Evolutionary conservation across 2,113 vertebrate species (phyloP).

Genomic region (Crotalus helleri): DNA sequence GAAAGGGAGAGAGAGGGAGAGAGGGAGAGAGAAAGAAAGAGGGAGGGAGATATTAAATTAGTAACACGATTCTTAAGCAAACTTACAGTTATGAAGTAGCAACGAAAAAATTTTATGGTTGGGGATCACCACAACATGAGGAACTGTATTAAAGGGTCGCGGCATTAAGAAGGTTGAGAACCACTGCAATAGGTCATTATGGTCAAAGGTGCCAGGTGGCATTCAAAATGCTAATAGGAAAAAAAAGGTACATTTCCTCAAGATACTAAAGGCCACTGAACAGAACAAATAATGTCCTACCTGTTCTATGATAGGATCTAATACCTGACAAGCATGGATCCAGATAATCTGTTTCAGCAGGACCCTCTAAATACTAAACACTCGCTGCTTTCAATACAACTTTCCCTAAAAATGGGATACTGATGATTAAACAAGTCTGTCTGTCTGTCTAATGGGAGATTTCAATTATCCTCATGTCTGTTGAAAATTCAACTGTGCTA

Average conservation of each 20-base stretch:
- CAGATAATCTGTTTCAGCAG: background rate
- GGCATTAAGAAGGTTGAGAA: too few relatives aligned
- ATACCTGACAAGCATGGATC: background rate
- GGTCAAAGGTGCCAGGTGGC: background rate
- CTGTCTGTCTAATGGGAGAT: too few relatives aligned
- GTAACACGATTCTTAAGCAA: too few relatives aligned
- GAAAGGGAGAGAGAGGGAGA: too few relatives aligned
- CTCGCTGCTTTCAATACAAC: background rate
- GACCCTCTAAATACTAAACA: background rate
- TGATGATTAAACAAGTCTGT: too few relatives aligned
- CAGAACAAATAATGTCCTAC: too few relatives aligned
- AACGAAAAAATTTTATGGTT: too few relatives aligned
- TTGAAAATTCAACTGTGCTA: background rate
- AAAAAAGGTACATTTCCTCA: background rate
- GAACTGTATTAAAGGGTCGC: too few relatives aligned
- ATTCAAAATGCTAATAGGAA: background rate
- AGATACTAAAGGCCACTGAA: background rate
- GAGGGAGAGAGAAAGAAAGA: too few relatives aligned
- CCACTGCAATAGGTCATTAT: background rate
- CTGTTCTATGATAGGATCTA: background rate
- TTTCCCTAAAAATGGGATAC: background rate
- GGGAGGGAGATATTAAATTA: too few relatives aligned
- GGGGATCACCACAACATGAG: too few relatives aligned
- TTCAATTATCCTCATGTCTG: background rate
- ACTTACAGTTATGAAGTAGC: too few relatives aligned